Conservation (phyloP, 2,797 vertebrate species). For the Leptatherina wallacei region DNA sequence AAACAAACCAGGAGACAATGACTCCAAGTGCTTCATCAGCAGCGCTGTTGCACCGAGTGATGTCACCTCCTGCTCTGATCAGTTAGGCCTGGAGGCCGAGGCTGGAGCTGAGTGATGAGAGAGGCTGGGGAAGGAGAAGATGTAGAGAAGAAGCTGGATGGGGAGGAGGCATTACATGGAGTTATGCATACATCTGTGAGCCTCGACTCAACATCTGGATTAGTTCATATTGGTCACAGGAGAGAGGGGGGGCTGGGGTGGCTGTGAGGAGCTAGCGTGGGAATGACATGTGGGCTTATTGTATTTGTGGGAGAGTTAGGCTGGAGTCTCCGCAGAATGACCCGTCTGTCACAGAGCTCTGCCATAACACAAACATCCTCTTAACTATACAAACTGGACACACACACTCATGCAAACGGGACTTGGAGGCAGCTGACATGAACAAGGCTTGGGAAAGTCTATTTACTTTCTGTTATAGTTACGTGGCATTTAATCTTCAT, state of each 20-base stretch:
- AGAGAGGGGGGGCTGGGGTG: constrained; percentile 14
- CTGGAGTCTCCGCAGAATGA: constrained; percentile 70
- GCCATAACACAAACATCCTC: constrained; percentile 80
- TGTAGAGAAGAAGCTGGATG: background rate
- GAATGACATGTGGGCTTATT: constrained; percentile 73
- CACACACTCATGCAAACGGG: constrained; percentile 38
- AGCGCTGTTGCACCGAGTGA: constrained; percentile 22
- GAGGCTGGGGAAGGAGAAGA: constrained; percentile 30
- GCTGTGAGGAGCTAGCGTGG: constrained; percentile 69
- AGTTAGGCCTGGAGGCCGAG: background rate
- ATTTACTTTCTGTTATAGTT: constrained; percentile 41
- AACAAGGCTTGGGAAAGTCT: constrained; percentile 47
- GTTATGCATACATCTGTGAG: constrained; percentile 54
- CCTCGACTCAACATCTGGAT: constrained; percentile 70
- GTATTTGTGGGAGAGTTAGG: constrained; percentile 76
- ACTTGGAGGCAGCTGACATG: constrained; percentile 10
- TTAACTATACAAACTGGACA: constrained; percentile 44
- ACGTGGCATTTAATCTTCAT: constrained; percentile 36
- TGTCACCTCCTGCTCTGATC: constrained; percentile 59
- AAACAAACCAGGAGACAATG: constrained; percentile 43
- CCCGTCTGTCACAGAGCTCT: constrained; percentile 71
- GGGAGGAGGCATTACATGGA: constrained; percentile 24
- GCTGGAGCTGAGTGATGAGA: constrained; percentile 26
- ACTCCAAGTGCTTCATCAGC: constrained; percentile 39
- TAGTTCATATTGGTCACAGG: constrained; percentile 70